phyloP scores from a whole-genome alignment of 53 echinoderm and acorn worm species.

The Temnopleurus reevesii region DNA sequence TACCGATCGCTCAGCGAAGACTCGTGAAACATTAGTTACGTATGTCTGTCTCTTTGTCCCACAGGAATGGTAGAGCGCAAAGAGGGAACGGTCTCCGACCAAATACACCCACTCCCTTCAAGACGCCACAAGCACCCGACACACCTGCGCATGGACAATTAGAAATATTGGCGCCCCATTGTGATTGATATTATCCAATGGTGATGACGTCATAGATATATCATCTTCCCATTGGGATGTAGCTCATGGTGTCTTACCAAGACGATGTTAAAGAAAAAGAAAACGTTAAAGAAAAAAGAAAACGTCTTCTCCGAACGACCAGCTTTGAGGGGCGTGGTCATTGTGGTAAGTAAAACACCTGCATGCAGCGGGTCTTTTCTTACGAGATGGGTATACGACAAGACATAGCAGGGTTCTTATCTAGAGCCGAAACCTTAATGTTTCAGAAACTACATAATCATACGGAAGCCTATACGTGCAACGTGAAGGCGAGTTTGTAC shows the following conservation, averaged over 20 bases:
- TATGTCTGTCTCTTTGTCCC: slow-evolving; percentile 47
- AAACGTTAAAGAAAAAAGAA: too few relatives aligned
- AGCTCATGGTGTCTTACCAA: neutral
- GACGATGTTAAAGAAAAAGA: too few relatives aligned
- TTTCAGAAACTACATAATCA: too few relatives aligned
- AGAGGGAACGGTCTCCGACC: neutral
- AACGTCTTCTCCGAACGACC: neutral
- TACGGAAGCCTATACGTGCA: too few relatives aligned
- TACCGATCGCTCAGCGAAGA: neutral
- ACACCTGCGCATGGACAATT: neutral
- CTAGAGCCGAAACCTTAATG: too few relatives aligned
- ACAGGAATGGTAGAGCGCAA: neutral
- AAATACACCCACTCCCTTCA: neutral
- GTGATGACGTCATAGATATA: neutral
- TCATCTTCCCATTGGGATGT: neutral
- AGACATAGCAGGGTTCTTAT: too few relatives aligned
- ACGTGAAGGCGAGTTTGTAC: too few relatives aligned
- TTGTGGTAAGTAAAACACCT: slow-evolving; percentile 17
- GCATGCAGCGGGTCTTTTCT: neutral
- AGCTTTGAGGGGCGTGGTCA: slow-evolving; percentile 26
- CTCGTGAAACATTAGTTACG: slow-evolving; percentile 48
- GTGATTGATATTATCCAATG: neutral
- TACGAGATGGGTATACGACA: neutral
- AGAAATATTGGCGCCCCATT: neutral
- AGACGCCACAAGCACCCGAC: neutral